phyloP scores from a whole-genome alignment of 2,113 vertebrate species.

The Psittacus erithacus region DNA sequence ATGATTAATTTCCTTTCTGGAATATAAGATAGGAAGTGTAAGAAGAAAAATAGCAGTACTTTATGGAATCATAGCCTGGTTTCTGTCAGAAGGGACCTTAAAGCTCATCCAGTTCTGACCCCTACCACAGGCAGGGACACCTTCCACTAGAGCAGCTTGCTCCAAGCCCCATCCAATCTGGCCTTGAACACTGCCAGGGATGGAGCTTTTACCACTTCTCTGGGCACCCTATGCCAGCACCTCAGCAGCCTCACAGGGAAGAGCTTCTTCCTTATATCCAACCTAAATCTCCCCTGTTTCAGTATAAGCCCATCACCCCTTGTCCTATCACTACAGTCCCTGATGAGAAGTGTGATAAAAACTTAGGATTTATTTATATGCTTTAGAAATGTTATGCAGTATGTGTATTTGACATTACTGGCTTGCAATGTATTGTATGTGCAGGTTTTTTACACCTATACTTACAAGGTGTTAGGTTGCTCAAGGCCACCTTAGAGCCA shows the following conservation, averaged over 20 bases:
- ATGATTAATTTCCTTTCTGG: background rate
- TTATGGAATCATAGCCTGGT: background rate
- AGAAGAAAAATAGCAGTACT: background rate
- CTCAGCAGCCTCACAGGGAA: background rate
- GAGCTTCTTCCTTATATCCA: background rate
- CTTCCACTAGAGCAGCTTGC: background rate
- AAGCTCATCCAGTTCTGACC: background rate
- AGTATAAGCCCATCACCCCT: background rate
- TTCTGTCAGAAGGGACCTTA: background rate
- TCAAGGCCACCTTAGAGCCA: background rate
- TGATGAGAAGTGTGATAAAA: background rate
- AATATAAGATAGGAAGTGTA: background rate
- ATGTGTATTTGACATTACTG: accelerated
- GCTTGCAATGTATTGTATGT: background rate
- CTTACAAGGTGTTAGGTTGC: background rate
- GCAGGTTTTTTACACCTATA: background rate
- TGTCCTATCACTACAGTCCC: background rate
- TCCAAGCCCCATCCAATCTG: background rate
- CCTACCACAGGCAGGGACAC: background rate
- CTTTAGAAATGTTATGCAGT: background rate
- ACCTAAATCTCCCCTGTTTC: background rate
- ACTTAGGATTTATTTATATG: background rate
- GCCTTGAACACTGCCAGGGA: too few relatives aligned
- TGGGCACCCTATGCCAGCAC: background rate
- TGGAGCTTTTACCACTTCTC: background rate